phyloP scores from a whole-genome alignment of 2,888 invertebrate genomes.

The Platycheirus albimanus region DNA sequence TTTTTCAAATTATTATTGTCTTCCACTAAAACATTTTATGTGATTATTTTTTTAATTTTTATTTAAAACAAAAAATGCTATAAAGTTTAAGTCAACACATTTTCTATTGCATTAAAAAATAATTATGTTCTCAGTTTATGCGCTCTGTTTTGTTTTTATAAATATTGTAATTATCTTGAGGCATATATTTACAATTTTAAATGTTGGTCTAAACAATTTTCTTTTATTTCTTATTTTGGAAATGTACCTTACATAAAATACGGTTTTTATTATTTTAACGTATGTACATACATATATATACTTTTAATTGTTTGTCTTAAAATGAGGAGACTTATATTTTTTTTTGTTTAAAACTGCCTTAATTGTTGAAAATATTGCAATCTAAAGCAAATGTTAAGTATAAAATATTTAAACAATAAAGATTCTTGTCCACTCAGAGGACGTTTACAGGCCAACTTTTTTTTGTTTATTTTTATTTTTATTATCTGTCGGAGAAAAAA shows the following conservation, averaged over 20 bases:
- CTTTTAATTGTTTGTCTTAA: conserved; percentile 7
- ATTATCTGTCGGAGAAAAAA: too few species aligned
- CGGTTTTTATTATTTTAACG: conserved; percentile 16
- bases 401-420: conserved; percentile 67
- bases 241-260: conserved; percentile 17
- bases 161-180: conserved; percentile 55
- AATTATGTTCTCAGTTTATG: conserved; percentile 53
- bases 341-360: conserved; percentile 22
- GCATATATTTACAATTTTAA: conserved; percentile 68
- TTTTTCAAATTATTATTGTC: conserved; percentile 9
- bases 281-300: conserved; percentile 24
- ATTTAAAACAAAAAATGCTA: conserved; percentile 1
- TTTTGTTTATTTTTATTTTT: conserved; percentile 31
- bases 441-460: conserved; percentile 60
- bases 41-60: conserved; percentile 23
- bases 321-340: conserved; percentile 8
- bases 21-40: conserved; percentile 19
- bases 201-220: conserved; percentile 26
- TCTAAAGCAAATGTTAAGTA: conserved; percentile 40
- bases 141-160: conserved; percentile 73
- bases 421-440: conserved; percentile 58
- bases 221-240: conserved; percentile 22
- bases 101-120: conserved; percentile 26
- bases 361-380: conserved; percentile 30
- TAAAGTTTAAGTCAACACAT: not conserved